Conservation (phyloP, 2,888 invertebrate genomes). For the Lagria hirta region DNA sequence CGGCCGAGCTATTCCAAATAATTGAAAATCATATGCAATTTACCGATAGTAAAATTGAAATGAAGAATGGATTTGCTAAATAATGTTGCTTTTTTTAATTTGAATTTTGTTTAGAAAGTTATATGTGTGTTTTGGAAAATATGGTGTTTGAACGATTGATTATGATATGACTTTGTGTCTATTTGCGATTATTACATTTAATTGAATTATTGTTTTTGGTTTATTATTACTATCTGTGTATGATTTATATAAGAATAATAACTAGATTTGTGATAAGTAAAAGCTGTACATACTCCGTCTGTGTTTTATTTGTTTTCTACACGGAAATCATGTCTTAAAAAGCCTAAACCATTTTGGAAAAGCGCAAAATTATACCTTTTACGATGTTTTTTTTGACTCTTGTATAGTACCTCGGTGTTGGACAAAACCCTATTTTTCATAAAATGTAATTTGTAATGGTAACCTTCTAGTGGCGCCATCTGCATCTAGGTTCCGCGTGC, state of each 20-base stretch:
- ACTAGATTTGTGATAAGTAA: conserved; percentile 22
- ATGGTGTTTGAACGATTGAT: no score
- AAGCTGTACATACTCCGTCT: conserved; percentile 16
- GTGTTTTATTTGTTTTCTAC: conserved; percentile 6
- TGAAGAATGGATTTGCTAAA: conserved; percentile 50
- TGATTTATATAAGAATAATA: conserved; percentile 9
- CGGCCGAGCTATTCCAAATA: conserved; percentile 95
- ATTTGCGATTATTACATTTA: conserved; percentile 2
- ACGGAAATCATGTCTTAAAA: no score
- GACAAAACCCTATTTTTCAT: no score
- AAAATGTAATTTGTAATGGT: no score
- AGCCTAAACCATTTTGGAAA: no score
- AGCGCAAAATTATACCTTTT: no score
- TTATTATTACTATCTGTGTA: conserved; percentile 13
- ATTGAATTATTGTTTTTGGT: conserved; percentile 1
- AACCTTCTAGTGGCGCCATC: no score
- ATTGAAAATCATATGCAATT: conserved; percentile 91
- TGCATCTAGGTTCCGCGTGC: no score
- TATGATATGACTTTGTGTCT: conserved; percentile 1
- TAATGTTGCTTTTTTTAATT: conserved; percentile 30
- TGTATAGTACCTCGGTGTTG: no score
- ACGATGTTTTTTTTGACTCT: no score
- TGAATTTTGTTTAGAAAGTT: conserved; percentile 5
- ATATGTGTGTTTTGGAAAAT: conserved; percentile 4
- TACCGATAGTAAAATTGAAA: conserved; percentile 52